A percentile compares a stretch with the other conserved stretches of the same genome.
phyloP scores from a whole-genome alignment of 2,888 invertebrate species.

The Chaetoderma sp. region DNA sequence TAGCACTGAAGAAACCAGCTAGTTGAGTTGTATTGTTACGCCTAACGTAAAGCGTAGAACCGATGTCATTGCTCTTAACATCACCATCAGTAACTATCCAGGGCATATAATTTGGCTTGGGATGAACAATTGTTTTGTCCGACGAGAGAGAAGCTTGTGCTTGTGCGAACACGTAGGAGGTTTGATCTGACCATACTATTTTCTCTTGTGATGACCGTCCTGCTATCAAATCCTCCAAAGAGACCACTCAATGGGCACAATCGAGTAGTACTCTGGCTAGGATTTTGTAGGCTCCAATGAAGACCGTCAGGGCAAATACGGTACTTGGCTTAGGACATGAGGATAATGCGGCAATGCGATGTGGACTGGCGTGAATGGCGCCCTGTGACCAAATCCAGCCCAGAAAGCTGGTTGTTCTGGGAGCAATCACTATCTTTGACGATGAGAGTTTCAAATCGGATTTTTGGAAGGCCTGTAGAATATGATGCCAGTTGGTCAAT shows the following conservation, averaged over 20 bases:
- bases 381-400: constrained; percentile 35
- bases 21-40: constrained; percentile 3
- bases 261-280: constrained; percentile 27
- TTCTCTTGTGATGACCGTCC: constrained; percentile 17
- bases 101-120: too few species aligned
- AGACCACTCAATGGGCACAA: constrained; percentile 25
- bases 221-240: constrained; percentile 16
- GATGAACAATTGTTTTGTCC: constrained; percentile 8
- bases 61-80: constrained; percentile 15
- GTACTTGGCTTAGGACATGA: constrained; percentile 23
- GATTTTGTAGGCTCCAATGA: constrained; percentile 38
- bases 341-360: constrained; percentile 27
- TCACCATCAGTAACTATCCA: constrained; percentile 27
- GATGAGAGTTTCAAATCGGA: constrained; percentile 15
- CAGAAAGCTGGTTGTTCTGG: constrained; percentile 14
- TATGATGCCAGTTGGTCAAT: background rate
- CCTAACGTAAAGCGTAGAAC: constrained; percentile 15
- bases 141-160: constrained; percentile 13
- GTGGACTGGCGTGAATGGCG: constrained; percentile 25
- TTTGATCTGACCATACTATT: constrained; percentile 12
- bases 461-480: constrained; percentile 14
- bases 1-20: constrained; percentile 18
- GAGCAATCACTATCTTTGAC: constrained; percentile 4
- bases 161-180: constrained; percentile 8
- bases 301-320: constrained; percentile 21